Base-by-base conservation (phyloP, 2,797 vertebrate genomes). In the Ciconia nigra region DNA sequence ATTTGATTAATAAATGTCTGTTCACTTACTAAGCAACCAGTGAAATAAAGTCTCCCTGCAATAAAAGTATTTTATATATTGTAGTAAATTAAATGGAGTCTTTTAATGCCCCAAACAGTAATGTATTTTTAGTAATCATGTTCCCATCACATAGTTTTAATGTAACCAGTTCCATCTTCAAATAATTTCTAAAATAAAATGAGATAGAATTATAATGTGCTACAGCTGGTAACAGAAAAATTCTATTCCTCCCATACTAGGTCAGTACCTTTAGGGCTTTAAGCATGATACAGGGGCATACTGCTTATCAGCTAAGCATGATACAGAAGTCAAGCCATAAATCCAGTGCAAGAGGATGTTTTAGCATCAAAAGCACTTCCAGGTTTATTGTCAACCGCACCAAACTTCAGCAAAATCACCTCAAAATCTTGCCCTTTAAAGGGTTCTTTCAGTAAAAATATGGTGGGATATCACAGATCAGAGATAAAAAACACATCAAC, bases 251-350 rank as follows among this genome's bases (percentile, higher is more conserved):
- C 90, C 73, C 39, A 44, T 76, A 44, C 33, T 90, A 95, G 92
- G 83, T 94, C 90, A 96, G 61, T 65, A 84, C 72, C 81, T 95
- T 96, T 61, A 95, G 37, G 81, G 65, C 49, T 71, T 67, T 87
- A 91, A 59, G 41, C 39, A 37, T 19, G 51, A 55, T 47, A 67
- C 20, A 94, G 67, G 67, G 70, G 52, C 65, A 69, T 46, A 54
- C 20, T 79, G 21, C 9, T 0, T 46, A 44, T 89, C 87, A 97
- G 79, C 76, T 95, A 93, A 95, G 93, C 41, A 35, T 93, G 96
- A 96, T 94, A 97, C 94, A 96, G 96, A 98, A 98, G 97, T 97
- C 95, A 97, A 97, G 70, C 69, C 72, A 97, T 97, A 98, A 98
- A 98, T 97, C 82, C 95, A 93, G 79, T 70, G 63, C 91, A 94